A percentile compares a stretch with the other conserved stretches of the same genome.
Evolutionary conservation across 2,113 vertebrate genomes (phyloP).

Genomic region (human): GRCh38 chr3:131106501-131107000

Average conservation of each 20-base stretch:
- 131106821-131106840: background rate
- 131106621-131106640: background rate
- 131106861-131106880: background rate
- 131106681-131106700: background rate
- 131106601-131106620: background rate
- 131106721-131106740: background rate
- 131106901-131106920: background rate
- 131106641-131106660: background rate
- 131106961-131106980: background rate
- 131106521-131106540: background rate
- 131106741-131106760: background rate
- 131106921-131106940: background rate
- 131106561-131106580: background rate
- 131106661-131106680: background rate
- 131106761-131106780: background rate
- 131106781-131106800: background rate
- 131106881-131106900: background rate
- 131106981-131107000: background rate
- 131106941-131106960: background rate
- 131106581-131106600: background rate
- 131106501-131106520: background rate
- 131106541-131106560: background rate
- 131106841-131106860: background rate
- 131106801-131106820: background rate
- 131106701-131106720: background rate